phyloP scores from a whole-genome alignment of 2,888 invertebrate genomes.

The Trachelus troglodyta region DNA sequence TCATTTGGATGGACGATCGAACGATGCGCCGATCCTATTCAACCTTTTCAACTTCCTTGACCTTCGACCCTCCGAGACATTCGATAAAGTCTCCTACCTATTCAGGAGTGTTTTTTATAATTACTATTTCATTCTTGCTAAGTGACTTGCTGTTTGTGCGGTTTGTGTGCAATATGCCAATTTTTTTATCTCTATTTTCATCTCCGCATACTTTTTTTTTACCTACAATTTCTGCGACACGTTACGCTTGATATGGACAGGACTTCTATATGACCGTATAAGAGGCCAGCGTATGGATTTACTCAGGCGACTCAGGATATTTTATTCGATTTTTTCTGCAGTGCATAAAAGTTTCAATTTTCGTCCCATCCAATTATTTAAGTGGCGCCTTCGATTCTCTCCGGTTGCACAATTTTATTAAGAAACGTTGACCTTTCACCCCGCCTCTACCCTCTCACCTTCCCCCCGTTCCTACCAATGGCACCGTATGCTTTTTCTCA shows the following conservation, averaged over 20 bases:
- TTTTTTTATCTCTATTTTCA: neutral
- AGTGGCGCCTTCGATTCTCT: neutral
- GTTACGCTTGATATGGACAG: slow-evolving; percentile 6
- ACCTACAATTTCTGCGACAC: neutral
- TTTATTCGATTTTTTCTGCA: neutral
- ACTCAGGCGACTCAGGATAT: neutral
- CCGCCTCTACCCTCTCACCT: neutral
- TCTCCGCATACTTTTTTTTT: neutral
- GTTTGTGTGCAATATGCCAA: neutral
- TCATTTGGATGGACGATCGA: slow-evolving; percentile 27
- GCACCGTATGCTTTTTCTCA: neutral
- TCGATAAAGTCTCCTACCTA: neutral
- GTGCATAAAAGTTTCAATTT: neutral
- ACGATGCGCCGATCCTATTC: slow-evolving; percentile 21
- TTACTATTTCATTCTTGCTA: neutral
- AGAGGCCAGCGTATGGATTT: neutral
- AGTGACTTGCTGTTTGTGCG: neutral
- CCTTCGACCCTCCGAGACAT: neutral
- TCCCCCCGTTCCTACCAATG: neutral
- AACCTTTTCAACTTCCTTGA: slow-evolving; percentile 8
- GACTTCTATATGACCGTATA: neutral
- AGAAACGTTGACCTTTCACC: neutral
- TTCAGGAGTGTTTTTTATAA: neutral
- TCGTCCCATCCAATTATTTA: neutral
- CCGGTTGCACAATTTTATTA: neutral